A percentile compares a stretch with the other conserved stretches of the same genome.
Conservation (phyloP, 2,797 vertebrate genomes). For the Pteropus rufus region DNA sequence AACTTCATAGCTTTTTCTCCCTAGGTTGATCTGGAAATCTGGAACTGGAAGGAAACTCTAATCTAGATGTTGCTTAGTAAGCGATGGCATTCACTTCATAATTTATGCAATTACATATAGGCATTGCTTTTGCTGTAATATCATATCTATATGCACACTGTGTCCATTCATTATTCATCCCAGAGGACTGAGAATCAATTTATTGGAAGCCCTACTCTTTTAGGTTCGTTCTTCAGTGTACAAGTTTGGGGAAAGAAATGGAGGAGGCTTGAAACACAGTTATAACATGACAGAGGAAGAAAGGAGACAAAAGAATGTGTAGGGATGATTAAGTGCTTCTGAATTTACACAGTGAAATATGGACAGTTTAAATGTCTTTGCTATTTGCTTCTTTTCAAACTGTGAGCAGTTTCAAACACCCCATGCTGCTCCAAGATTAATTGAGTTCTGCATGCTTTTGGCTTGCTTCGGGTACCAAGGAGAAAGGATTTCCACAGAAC, state of each 20-base stretch:
- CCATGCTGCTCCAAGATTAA: conserved; percentile 85
- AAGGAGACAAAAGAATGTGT: conserved; percentile 72
- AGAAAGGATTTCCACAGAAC: conserved; percentile 78
- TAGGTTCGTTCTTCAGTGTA: neutral
- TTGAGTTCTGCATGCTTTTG: conserved; percentile 85
- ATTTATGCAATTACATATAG: neutral
- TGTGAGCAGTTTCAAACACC: conserved; percentile 80
- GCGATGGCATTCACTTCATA: neutral
- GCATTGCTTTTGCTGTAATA: neutral
- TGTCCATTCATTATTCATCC: neutral
- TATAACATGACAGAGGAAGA: conserved; percentile 59
- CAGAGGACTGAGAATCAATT: neutral
- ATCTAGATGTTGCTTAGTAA: neutral
- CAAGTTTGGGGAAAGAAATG: neutral
- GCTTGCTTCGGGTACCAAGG: conserved; percentile 81
- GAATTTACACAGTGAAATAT: conserved; percentile 84
- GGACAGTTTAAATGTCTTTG: conserved; percentile 83
- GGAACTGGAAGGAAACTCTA: neutral
- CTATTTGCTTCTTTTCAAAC: conserved; percentile 85
- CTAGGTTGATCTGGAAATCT: neutral
- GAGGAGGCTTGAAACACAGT: conserved; percentile 43
- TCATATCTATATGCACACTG: neutral
- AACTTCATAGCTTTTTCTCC: neutral
- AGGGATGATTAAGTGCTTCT: conserved; percentile 84
- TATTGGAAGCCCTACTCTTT: neutral